Evolutionary conservation across 2,888 invertebrate species (phyloP).

Genomic region (Sthenelais limicola): DNA sequence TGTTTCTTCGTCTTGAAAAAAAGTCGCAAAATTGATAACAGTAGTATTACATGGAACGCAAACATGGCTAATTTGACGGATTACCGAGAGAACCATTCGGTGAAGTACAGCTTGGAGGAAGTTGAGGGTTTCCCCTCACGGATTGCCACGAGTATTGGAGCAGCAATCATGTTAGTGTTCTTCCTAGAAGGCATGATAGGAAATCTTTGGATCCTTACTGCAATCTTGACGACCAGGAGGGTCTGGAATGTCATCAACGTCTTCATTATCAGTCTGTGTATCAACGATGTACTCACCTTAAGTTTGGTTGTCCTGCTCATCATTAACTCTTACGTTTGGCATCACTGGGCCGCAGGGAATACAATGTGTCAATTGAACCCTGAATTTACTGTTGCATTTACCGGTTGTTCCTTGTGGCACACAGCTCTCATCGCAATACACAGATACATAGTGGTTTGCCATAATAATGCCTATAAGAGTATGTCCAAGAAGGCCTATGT

Average conservation of each 20-base stretch:
- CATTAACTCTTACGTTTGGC: conserved; percentile 64
- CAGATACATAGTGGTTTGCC: conserved; percentile 68
- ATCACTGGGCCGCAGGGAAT: conserved; percentile 63
- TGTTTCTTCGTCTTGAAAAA: no score
- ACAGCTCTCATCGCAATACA: conserved; percentile 69
- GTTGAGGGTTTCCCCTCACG: conserved; percentile 40
- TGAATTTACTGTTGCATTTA: conserved; percentile 67
- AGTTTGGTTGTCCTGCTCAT: conserved; percentile 66
- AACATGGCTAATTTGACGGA: no score
- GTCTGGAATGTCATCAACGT: conserved; percentile 66
- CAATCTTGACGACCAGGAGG: conserved; percentile 57
- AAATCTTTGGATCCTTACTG: conserved; percentile 62
- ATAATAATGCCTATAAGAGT: conserved; percentile 67
- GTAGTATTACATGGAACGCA: no score
- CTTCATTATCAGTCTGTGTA: conserved; percentile 68
- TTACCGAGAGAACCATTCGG: no score
- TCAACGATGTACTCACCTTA: conserved; percentile 68
- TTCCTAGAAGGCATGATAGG: conserved; percentile 63
- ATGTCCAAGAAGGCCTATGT: conserved; percentile 68
- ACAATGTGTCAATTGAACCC: conserved; percentile 66
- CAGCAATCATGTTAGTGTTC: conserved; percentile 63
- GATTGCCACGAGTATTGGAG: conserved; percentile 54
- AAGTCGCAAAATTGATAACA: no score
- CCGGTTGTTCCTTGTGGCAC: conserved; percentile 69
- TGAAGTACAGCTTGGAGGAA: background rate